phyloP scores from a whole-genome alignment of 2,113 vertebrate genomes.

The Myocastor coypus region DNA sequence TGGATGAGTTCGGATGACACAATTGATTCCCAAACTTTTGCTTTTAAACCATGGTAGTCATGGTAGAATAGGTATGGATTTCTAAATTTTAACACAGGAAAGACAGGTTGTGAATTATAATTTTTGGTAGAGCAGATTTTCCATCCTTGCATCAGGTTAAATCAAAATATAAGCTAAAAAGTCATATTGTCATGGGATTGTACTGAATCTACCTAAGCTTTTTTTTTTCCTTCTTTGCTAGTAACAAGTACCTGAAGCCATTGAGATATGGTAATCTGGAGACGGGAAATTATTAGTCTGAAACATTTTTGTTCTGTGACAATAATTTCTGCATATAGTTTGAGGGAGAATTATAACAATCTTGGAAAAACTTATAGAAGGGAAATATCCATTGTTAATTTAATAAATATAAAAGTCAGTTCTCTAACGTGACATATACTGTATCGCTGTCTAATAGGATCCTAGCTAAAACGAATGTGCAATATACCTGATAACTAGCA shows the following conservation, averaged over 20 bases:
- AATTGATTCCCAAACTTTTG: background rate
- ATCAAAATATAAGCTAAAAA: background rate
- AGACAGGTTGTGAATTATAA: constrained; percentile 13
- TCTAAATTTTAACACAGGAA: background rate
- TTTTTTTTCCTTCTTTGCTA: background rate
- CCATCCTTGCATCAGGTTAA: background rate
- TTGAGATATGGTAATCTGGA: background rate
- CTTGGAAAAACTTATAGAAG: constrained; percentile 5
- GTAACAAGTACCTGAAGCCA: background rate
- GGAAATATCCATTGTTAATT: background rate
- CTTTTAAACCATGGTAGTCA: background rate
- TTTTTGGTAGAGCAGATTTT: background rate
- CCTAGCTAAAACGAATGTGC: constrained; percentile 31
- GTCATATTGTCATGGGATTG: background rate
- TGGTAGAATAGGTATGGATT: background rate
- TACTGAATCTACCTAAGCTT: too few relatives aligned
- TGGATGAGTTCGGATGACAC: constrained; percentile 18
- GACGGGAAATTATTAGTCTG: background rate
- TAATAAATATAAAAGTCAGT: background rate
- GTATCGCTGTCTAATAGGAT: background rate
- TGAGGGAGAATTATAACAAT: background rate
- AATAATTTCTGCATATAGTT: constrained; percentile 11
- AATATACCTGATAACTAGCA: background rate
- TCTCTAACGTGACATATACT: background rate
- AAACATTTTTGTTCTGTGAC: constrained; percentile 29